Conservation (phyloP, 1,140 invertebrate species). For the Gerris buenoi region DNA sequence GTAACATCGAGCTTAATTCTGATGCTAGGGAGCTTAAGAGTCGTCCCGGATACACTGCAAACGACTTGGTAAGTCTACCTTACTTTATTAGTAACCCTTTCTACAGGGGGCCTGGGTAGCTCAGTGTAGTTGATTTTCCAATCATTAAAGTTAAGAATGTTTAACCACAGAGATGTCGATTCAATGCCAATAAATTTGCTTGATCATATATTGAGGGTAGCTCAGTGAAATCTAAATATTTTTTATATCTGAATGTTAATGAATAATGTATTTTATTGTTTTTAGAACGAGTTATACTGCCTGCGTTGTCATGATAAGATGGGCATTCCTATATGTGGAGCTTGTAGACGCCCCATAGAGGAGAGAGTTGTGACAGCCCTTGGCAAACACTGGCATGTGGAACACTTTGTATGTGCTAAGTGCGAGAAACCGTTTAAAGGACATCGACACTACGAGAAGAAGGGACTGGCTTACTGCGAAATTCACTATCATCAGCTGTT, state of each 20-base stretch:
- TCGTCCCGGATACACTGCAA: constrained; percentile 72
- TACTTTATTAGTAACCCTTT: neutral
- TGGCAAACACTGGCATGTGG: constrained; percentile 99
- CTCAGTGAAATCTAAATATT: no score
- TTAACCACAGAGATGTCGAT: no score
- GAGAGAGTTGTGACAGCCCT: constrained; percentile 90
- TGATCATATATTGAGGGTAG: no score
- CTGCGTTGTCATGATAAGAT: constrained; percentile 97
- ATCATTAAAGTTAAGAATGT: no score
- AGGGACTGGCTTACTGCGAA: constrained; percentile 96
- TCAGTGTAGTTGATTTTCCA: no score
- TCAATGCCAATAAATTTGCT: no score
- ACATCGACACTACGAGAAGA: constrained; percentile 97
- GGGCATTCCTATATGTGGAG: constrained; percentile 94
- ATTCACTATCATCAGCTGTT: constrained; percentile 98
- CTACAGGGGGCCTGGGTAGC: no score
- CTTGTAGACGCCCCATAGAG: constrained; percentile 89
- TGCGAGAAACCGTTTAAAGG: constrained; percentile 99
- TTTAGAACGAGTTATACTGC: constrained; percentile 87
- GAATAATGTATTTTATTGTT: constrained; percentile 17
- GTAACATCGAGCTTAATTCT: constrained; percentile 69
- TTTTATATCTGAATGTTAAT: no score
- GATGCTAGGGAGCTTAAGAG: constrained; percentile 90
- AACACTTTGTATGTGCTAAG: constrained; percentile 99
- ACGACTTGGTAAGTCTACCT: constrained; percentile 51